These are phyloP conservation scores for Propithecus deckenii DNA, from an alignment of 2,797 vertebrate species.

Conservation along the genomic window DNA sequence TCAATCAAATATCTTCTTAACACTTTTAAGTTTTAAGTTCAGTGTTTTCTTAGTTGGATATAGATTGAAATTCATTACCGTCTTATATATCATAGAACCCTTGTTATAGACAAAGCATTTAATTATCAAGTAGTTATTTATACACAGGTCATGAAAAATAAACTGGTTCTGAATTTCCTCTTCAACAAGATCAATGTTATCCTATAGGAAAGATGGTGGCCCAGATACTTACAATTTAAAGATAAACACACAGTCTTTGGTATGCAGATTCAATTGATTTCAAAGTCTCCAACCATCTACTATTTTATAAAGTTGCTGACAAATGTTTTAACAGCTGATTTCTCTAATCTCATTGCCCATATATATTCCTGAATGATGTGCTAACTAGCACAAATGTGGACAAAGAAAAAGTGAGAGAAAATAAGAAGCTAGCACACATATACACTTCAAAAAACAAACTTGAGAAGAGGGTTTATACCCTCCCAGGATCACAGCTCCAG, in stretches of 20 bases:
- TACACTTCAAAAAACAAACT: background rate
- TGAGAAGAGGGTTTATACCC: background rate
- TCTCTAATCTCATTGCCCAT: background rate
- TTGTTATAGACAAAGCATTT: background rate
- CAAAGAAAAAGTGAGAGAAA: background rate
- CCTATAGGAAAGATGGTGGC: background rate
- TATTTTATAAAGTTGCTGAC: background rate
- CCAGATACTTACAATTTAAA: conserved; percentile 17
- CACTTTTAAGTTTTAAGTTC: background rate
- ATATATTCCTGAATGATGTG: background rate
- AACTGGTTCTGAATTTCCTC: background rate
- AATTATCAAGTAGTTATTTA: background rate
- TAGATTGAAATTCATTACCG: conserved; percentile 5
- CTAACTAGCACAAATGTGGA: background rate
- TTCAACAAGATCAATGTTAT: background rate
- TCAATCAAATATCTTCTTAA: conserved; percentile 15
- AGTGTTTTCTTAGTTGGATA: background rate
- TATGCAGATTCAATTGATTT: conserved; percentile 14
- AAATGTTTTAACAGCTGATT: background rate
- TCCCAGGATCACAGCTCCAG: background rate
- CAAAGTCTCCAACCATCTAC: background rate
- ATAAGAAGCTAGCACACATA: background rate
- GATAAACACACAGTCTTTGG: background rate
- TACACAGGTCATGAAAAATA: background rate
- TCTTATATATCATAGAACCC: background rate